These are phyloP conservation scores for Falco novaeseelandiae DNA, from an alignment of 2,797 vertebrate species.

Conservation along the genomic window DNA sequence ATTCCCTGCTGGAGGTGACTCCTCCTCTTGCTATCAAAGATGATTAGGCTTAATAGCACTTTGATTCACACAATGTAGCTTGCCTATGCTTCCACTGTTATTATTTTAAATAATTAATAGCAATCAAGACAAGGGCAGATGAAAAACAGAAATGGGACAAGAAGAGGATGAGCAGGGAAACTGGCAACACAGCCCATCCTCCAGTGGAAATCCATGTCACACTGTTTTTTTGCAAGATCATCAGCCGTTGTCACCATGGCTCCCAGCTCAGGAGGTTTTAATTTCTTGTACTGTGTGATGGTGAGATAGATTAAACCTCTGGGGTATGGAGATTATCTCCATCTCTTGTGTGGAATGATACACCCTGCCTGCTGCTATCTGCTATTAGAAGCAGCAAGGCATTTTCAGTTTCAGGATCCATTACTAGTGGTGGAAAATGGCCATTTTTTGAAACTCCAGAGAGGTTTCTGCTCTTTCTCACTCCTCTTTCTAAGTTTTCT, in stretches of 20 bases:
- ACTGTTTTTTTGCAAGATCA: neutral
- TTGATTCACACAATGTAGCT: neutral
- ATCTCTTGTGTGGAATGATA: neutral
- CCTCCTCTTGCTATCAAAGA: neutral
- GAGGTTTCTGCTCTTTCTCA: neutral
- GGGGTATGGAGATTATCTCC: neutral
- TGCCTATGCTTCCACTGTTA: neutral
- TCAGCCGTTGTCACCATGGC: neutral
- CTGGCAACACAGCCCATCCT: neutral
- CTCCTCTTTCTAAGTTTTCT: neutral
- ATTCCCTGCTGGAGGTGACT: neutral
- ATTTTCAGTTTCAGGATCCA: neutral
- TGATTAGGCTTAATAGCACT: neutral
- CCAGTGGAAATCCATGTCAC: neutral
- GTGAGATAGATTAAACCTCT: neutral
- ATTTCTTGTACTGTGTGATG: neutral
- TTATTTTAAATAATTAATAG: neutral
- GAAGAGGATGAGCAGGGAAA: neutral
- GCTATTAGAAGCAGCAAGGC: neutral
- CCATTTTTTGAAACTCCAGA: neutral
- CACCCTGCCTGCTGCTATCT: neutral
- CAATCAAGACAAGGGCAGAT: neutral
- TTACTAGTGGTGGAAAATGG: neutral
- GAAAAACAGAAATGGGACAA: neutral
- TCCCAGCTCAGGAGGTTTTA: neutral